These are phyloP conservation scores for Liolophura sinensis DNA, from an alignment of 1,140 invertebrate species.

Conservation along the genomic window DNA sequence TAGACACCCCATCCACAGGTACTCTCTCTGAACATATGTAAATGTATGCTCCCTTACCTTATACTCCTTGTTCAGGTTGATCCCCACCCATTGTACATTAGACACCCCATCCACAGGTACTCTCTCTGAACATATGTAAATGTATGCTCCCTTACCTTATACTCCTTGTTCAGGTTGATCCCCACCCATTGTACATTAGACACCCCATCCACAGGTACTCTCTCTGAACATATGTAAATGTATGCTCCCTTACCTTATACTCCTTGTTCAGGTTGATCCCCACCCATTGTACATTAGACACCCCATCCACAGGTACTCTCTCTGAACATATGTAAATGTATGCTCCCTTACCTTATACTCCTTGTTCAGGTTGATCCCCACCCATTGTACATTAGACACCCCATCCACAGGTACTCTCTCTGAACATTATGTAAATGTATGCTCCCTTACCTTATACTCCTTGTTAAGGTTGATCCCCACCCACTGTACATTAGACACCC, in stretches of 20 bases:
- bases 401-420: constrained; percentile 89
- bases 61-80: constrained; percentile 88
- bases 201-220: constrained; percentile 91
- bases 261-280: constrained; percentile 88
- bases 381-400: constrained; percentile 92
- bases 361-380: constrained; percentile 84
- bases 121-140: constrained; percentile 76
- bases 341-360: constrained; percentile 81
- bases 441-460: constrained; percentile 80
- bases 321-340: constrained; percentile 66
- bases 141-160: constrained; percentile 72
- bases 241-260: constrained; percentile 76
- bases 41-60: constrained; percentile 67
- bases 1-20: constrained; percentile 90
- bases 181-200: constrained; percentile 91
- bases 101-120: constrained; percentile 90
- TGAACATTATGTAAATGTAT: constrained; percentile 65
- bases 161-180: constrained; percentile 88
- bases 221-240: constrained; percentile 68
- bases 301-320: constrained; percentile 90
- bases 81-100: constrained; percentile 89
- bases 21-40: constrained; percentile 82
- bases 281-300: constrained; percentile 91
- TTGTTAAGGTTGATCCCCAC: constrained; percentile 85
- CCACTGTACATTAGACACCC: constrained; percentile 93